Conservation (phyloP, 2,888 invertebrate genomes). For the Eilema caniola region DNA sequence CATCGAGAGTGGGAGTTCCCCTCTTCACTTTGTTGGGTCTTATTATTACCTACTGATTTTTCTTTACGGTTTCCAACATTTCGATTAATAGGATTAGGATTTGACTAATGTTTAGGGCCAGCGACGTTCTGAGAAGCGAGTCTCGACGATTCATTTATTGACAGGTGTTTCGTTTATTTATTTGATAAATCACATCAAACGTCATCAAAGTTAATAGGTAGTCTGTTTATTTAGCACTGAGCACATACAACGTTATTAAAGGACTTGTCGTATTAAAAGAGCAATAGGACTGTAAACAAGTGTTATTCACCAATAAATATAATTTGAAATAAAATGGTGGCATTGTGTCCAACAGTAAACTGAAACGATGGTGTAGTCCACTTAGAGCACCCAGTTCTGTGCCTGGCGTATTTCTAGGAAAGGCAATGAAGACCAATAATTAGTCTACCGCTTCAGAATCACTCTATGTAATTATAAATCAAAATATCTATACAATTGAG, state of each 20-base stretch:
- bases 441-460: too few relatives aligned
- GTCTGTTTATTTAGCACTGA: neutral
- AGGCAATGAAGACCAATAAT: too few relatives aligned
- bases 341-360: too few relatives aligned
- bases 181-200: neutral
- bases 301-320: neutral
- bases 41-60: neutral
- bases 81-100: neutral
- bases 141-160: neutral
- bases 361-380: too few relatives aligned
- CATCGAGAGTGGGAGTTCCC: neutral
- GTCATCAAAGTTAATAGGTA: neutral
- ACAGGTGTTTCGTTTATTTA: neutral
- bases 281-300: neutral
- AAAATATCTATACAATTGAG: too few relatives aligned
- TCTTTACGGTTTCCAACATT: neutral
- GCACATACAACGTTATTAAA: neutral
- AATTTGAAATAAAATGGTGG: neutral
- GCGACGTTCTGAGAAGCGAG: neutral
- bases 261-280: neutral
- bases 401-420: too few relatives aligned
- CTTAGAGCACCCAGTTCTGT: too few relatives aligned
- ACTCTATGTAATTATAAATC: too few relatives aligned
- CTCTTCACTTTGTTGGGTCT: neutral
- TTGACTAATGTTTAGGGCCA: neutral